phyloP scores from a whole-genome alignment of 2,888 invertebrate species.

The Hemaris fuciformis region DNA sequence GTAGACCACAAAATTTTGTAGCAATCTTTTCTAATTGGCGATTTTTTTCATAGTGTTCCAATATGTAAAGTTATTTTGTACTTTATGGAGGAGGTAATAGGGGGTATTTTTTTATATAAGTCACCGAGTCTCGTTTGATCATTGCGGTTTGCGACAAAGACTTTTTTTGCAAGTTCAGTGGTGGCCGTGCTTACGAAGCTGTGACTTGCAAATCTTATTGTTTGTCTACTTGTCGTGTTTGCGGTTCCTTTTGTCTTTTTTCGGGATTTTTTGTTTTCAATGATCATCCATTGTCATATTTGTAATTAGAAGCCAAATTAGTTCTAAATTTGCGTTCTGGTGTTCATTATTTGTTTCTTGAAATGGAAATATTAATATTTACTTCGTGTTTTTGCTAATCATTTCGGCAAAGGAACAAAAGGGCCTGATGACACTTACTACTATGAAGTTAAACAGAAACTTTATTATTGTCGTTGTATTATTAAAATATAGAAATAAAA shows the following conservation, averaged over 20 bases:
- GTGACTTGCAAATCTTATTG: constrained; percentile 60
- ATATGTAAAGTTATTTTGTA: not conserved
- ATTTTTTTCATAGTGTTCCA: not conserved
- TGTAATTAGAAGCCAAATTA: not conserved
- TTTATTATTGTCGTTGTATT: too few relatives aligned
- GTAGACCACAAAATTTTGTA: not conserved
- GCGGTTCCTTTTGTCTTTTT: constrained; percentile 50
- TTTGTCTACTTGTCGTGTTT: constrained; percentile 56
- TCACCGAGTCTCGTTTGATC: not conserved
- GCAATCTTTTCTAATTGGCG: not conserved
- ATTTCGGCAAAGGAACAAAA: too few relatives aligned
- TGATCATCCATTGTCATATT: not conserved
- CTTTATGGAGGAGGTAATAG: not conserved
- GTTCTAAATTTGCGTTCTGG: not conserved
- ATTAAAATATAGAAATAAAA: too few relatives aligned
- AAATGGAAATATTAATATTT: not conserved
- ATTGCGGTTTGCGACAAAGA: constrained; percentile 64
- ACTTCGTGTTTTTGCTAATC: too few relatives aligned
- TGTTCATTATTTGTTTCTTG: not conserved
- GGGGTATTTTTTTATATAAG: not conserved
- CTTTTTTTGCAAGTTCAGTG: constrained; percentile 39
- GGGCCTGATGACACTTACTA: too few relatives aligned
- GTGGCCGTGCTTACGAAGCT: constrained; percentile 33
- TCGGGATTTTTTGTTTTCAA: constrained; percentile 18
- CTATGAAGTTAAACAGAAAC: too few relatives aligned